Percentiles rank a stretch among this genome's conserved stretches.
These are phyloP conservation scores for Epinephelus coioides DNA, from an alignment of 2,797 vertebrate species.

Conservation along the genomic window DNA sequence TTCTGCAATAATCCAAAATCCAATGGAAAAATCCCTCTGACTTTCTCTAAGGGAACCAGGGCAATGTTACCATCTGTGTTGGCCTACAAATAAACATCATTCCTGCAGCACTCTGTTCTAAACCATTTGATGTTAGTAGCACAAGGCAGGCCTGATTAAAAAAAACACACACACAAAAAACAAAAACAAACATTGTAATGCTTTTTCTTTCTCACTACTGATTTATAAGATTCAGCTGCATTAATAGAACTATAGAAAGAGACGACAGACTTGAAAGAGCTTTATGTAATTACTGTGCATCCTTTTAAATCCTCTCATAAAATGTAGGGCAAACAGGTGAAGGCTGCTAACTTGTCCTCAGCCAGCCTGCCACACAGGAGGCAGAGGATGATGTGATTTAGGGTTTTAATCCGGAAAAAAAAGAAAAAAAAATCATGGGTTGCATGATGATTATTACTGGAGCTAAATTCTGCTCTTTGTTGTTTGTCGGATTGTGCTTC, in stretches of 20 bases:
- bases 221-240: conserved; percentile 20
- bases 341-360: conserved; percentile 51
- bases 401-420: conserved; percentile 58
- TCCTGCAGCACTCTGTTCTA: background rate
- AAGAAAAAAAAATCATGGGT: background rate
- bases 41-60: too few species aligned
- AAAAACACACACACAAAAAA: background rate
- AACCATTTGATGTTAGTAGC: background rate
- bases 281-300: conserved; percentile 23
- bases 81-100: too few species aligned
- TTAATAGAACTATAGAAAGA: conserved; percentile 17
- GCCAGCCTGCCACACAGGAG: conserved; percentile 30
- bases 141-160: background rate
- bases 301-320: conserved; percentile 64
- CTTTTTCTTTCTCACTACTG: background rate
- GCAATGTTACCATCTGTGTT: too few species aligned
- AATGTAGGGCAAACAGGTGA: conserved; percentile 69
- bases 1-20: too few species aligned
- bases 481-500: conserved; percentile 32
- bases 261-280: conserved; percentile 30
- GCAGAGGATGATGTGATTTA: conserved; percentile 63
- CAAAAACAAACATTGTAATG: background rate
- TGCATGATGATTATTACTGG: conserved; percentile 41
- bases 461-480: conserved; percentile 32
- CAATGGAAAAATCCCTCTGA: too few species aligned